phyloP scores from a whole-genome alignment of 2,888 invertebrate species.

The Sussaba pulchella region DNA sequence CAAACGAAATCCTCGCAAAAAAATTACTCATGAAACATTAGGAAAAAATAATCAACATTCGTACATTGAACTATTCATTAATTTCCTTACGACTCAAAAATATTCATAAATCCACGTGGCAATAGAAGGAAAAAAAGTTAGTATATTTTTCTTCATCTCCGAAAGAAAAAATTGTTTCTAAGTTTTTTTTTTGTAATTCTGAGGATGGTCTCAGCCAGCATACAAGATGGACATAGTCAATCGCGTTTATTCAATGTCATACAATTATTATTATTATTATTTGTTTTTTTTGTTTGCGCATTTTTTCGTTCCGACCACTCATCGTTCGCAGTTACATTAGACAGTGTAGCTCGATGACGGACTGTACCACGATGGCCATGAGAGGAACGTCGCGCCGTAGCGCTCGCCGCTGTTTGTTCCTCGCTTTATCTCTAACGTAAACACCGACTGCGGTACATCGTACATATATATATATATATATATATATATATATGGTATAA shows the following conservation, averaged over 20 bases:
- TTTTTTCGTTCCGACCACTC: constrained; percentile 38
- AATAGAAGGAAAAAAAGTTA: too few species aligned
- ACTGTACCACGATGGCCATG: constrained; percentile 61
- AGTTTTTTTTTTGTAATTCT: too few species aligned
- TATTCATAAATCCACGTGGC: too few species aligned
- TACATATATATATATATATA: neutral
- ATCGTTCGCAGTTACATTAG: constrained; percentile 61
- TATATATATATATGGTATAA: constrained; percentile 15
- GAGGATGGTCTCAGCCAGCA: too few species aligned
- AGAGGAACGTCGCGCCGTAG: constrained; percentile 61
- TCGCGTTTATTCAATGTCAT: constrained; percentile 27
- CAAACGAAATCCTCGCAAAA: constrained; percentile 4
- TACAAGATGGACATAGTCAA: too few species aligned
- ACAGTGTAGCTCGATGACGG: constrained; percentile 45
- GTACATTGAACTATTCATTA: neutral
- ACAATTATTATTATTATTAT: constrained; percentile 2
- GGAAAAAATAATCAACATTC: constrained; percentile 1
- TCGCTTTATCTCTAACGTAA: constrained; percentile 82
- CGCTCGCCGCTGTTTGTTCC: constrained; percentile 79
- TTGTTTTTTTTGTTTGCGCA: neutral
- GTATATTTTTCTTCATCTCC: too few species aligned
- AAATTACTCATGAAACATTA: neutral
- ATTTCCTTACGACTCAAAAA: too few species aligned
- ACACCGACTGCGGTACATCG: constrained; percentile 70
- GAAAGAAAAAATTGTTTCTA: too few species aligned